Evolutionary conservation across 2,888 invertebrate genomes (phyloP).

Genomic region (Hylaea fasciaria): DNA sequence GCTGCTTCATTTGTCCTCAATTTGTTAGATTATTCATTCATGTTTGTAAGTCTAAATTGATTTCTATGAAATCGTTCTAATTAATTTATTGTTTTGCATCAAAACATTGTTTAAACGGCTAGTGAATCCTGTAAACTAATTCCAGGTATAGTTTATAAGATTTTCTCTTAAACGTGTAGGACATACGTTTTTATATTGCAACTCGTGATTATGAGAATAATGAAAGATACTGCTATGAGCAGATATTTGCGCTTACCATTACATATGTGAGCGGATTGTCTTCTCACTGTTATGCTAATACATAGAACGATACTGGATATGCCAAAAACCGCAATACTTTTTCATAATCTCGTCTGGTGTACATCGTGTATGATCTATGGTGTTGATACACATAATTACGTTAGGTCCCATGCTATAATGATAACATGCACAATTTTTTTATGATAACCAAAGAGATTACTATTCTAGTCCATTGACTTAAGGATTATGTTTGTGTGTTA

Average conservation of each 20-base stretch:
- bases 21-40: constrained; percentile 12
- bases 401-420: neutral
- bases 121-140: constrained; percentile 48
- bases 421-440: neutral
- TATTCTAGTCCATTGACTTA: constrained; percentile 21
- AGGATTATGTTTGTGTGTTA: neutral
- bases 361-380: too few relatives aligned
- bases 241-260: too few relatives aligned
- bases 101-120: constrained; percentile 63
- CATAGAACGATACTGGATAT: too few relatives aligned
- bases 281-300: too few relatives aligned
- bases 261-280: too few relatives aligned
- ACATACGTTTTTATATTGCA: neutral
- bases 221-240: too few relatives aligned
- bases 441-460: constrained; percentile 17
- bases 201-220: too few relatives aligned
- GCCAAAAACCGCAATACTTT: neutral
- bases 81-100: constrained; percentile 70
- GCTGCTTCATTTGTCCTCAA: neutral
- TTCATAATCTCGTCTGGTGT: neutral
- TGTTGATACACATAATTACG: too few relatives aligned
- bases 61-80: constrained; percentile 71
- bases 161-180: neutral
- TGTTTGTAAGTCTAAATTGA: constrained; percentile 44
- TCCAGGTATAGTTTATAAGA: constrained; percentile 5